These are phyloP conservation scores for Liodrosophila aerea DNA, from an alignment of 2,888 invertebrate genomes.

Conservation along the genomic window DNA sequence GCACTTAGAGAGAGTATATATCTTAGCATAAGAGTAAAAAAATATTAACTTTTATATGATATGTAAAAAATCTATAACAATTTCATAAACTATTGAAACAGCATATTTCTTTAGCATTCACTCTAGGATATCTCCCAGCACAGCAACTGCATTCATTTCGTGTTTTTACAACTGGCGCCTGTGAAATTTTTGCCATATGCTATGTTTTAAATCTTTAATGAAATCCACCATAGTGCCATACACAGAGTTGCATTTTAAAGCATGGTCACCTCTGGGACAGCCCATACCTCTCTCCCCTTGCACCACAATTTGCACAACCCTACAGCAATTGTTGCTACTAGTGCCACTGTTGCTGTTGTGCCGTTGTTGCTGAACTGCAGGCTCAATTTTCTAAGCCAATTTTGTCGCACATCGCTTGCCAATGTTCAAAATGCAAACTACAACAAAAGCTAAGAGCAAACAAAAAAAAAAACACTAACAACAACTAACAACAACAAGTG, in stretches of 20 bases:
- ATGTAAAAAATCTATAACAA: not conserved
- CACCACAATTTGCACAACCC: not conserved
- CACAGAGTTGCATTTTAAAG: conserved; percentile 73
- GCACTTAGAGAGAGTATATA: too few species aligned
- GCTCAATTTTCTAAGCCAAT: conserved; percentile 76
- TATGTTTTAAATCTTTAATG: conserved; percentile 73
- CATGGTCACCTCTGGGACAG: conserved; percentile 27
- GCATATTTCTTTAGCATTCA: not conserved
- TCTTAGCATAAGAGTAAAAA: too few species aligned
- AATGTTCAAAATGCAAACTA: conserved; percentile 43
- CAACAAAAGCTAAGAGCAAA: conserved; percentile 32
- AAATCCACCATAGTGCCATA: conserved; percentile 65
- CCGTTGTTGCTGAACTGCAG: conserved; percentile 43
- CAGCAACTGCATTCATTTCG: not conserved
- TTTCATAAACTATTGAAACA: not conserved
- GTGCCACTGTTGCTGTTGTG: conserved; percentile 10
- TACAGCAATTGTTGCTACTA: conserved; percentile 27
- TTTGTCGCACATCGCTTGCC: conserved; percentile 61
- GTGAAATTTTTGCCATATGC: conserved; percentile 72
- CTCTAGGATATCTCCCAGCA: not conserved
- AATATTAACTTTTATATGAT: too few species aligned
- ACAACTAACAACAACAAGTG: conserved; percentile 14
- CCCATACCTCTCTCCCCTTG: not conserved
- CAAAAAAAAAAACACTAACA: conserved; percentile 43
- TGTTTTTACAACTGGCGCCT: conserved; percentile 12